Evolutionary conservation across 2,888 invertebrate species (phyloP).

Genomic region (Plebejus melissa): DNA sequence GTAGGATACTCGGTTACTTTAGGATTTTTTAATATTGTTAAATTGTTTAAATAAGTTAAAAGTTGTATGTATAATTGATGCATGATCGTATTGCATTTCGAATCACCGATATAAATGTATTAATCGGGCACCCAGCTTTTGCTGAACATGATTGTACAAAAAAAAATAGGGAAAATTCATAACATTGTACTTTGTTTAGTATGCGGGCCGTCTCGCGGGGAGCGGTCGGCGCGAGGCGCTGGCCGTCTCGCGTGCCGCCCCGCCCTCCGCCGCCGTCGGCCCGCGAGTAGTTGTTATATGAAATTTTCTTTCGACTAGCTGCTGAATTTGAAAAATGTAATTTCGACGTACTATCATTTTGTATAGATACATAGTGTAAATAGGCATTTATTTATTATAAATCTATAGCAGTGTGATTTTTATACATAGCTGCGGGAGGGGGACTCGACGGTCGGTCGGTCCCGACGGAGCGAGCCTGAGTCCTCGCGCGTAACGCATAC

Average conservation of each 20-base stretch:
- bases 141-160: constrained; percentile 75
- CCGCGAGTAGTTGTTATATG: constrained; percentile 65
- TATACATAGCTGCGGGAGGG: constrained; percentile 75
- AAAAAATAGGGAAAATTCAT: constrained; percentile 59
- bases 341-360: constrained; percentile 76
- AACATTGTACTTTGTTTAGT: constrained; percentile 62
- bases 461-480: constrained; percentile 66
- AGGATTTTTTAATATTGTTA: constrained; percentile 73
- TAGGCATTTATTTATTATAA: constrained; percentile 80
- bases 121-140: constrained; percentile 69
- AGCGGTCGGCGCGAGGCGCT: constrained; percentile 40
- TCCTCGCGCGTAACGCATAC: constrained; percentile 63
- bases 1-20: constrained; percentile 73
- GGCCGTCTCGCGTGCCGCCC: constrained; percentile 30
- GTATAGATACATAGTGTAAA: constrained; percentile 79
- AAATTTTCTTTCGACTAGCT: constrained; percentile 70
- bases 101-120: constrained; percentile 65
- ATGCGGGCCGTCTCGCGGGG: constrained; percentile 41
- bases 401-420: constrained; percentile 77
- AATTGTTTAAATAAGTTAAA: constrained; percentile 75
- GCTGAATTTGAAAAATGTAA: constrained; percentile 72
- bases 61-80: constrained; percentile 73
- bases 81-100: constrained; percentile 69
- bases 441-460: constrained; percentile 62
- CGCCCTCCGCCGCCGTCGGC: constrained; percentile 40